Percentiles rank a stretch among this genome's conserved stretches.
phyloP scores from a whole-genome alignment of 2,113 vertebrate genomes.

The Pelecanoides urinatrix region DNA sequence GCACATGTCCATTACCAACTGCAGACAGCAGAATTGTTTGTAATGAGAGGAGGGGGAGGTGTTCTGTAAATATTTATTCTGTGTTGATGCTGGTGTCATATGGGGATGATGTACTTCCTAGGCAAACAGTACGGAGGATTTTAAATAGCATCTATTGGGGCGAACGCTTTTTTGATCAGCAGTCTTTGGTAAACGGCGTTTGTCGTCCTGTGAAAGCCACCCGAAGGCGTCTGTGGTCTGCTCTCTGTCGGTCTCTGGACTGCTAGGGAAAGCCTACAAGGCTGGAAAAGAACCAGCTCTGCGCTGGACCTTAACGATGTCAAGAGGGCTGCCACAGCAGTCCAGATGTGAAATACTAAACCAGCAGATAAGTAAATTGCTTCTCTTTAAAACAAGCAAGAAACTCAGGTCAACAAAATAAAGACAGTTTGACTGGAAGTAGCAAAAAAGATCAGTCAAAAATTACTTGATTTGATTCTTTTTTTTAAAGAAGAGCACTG shows the following conservation, averaged over 20 bases:
- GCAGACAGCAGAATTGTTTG: slow-evolving; percentile 37
- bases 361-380: neutral
- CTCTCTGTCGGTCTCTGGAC: neutral
- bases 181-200: neutral
- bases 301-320: neutral
- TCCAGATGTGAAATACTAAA: neutral
- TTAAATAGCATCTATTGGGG: neutral
- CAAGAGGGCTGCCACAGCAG: neutral
- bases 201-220: neutral
- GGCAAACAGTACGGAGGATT: neutral
- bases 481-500: neutral
- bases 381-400: neutral
- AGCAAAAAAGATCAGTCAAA: neutral
- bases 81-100: slow-evolving; percentile 27
- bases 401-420: neutral
- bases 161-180: neutral
- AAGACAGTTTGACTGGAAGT: neutral
- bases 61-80: slow-evolving; percentile 56
- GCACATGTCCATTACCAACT: slow-evolving; percentile 36
- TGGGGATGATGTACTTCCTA: slow-evolving; percentile 11
- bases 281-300: neutral
- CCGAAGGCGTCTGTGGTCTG: neutral
- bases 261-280: neutral
- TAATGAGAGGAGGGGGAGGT: slow-evolving; percentile 45
- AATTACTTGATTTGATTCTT: neutral